Evolutionary conservation across 2,888 invertebrate species (phyloP), one percentile per base, ranked within the genome.

Genomic region (Pecten maximus): DNA sequence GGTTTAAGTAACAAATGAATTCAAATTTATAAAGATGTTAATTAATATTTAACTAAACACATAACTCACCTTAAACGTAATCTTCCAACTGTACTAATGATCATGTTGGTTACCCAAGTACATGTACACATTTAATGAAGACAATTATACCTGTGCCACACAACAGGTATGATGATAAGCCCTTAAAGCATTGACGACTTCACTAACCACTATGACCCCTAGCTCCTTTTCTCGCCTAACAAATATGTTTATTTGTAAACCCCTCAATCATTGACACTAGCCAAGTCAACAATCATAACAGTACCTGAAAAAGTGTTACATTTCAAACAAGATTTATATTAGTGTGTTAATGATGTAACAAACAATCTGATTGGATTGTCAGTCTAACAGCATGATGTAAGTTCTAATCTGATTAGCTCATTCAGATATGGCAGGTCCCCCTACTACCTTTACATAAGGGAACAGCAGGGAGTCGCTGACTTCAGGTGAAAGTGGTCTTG

Each of bases 361-460:
- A 74, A 28, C 28, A 74, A 74, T 74, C 74, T 74, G 74, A 74
- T 74, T 74, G 74, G 74, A 74, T 74, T 74, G 74, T 74, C 74
- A 74, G 74, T 74, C 35, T 74, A 74, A 28, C 74, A 74, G 74
- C 74, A 74, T 28, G 74, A 74, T 74, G 35, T 74, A 2, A 74
- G 74, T 16, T 12, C 74, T 74, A 28, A 74, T 74, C 74, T 74
- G 35, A 74, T 74, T 74, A 74, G 74, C 28, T 35, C 12, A 74
- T 74, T 74, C 35, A 74, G 60, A 60, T 60, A 60, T n/a, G 23
- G 60, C 35, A 74, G 74, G 74, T 74, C 12, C 35, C 35, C n/a
- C n/a, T 6, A 10, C 44, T 44, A 74, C 35, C 0, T 12, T 28
- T 35, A 74, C 74, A 74, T 74, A 28, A 74, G 74, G 23, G 6